Percentiles rank a stretch among this genome's conserved stretches.
These are phyloP conservation scores for Coelopa pilipes DNA, from an alignment of 2,888 invertebrate genomes.

Conservation along the genomic window DNA sequence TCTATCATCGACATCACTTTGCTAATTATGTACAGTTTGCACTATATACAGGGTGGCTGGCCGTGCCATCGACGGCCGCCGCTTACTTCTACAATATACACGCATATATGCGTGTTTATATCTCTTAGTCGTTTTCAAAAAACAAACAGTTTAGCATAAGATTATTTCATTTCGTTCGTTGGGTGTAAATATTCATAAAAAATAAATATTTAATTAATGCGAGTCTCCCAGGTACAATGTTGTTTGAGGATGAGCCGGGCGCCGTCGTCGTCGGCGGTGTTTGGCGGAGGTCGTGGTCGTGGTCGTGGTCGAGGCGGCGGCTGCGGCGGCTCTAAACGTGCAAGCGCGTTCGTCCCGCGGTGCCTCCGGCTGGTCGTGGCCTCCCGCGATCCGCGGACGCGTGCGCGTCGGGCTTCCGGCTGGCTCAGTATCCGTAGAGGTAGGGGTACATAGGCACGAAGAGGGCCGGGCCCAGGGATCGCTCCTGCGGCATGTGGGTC, in stretches of 20 bases:
- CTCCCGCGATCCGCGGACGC: conserved; percentile 35
- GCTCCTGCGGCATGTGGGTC: conserved; percentile 78
- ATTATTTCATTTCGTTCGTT: background rate
- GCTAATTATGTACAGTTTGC: conserved; percentile 14
- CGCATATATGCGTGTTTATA: background rate
- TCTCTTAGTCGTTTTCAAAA: conserved; percentile 21
- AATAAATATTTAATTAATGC: conserved; percentile 51
- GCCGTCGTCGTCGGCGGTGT: conserved; percentile 40
- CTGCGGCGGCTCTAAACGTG: conserved; percentile 53
- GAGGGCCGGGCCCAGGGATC: conserved; percentile 73
- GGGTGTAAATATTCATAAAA: conserved; percentile 55
- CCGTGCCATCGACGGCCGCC: background rate
- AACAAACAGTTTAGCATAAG: conserved; percentile 24
- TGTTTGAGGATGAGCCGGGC: conserved; percentile 18
- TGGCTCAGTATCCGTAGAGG: conserved; percentile 70
- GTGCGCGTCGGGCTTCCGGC: conserved; percentile 7
- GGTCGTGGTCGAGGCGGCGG: no score
- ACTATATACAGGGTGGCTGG: conserved; percentile 22
- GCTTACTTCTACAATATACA: background rate
- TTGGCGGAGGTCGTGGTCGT: conserved; percentile 36
- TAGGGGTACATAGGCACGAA: conserved; percentile 73
- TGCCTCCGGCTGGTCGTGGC: no score
- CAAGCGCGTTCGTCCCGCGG: conserved; percentile 49
- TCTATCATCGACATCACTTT: conserved; percentile 19
- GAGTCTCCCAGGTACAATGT: conserved; percentile 54